phyloP scores from a whole-genome alignment of 2,888 invertebrate genomes.

The Torymus aiolomorphi region DNA sequence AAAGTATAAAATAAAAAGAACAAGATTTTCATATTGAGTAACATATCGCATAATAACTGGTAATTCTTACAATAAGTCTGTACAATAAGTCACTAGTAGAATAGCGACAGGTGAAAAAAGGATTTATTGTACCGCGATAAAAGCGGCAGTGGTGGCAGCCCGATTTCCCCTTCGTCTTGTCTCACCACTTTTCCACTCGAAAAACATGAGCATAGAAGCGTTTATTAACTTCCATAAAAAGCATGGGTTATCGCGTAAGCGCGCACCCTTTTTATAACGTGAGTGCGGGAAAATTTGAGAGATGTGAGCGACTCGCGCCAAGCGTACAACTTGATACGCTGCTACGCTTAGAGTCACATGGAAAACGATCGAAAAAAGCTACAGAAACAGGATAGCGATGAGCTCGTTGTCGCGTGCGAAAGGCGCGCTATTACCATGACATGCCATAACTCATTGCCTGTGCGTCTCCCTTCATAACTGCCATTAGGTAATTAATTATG shows the following conservation, averaged over 20 bases:
- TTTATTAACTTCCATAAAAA: slow-evolving; percentile 69
- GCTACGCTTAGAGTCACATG: too few relatives aligned
- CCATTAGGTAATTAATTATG: slow-evolving; percentile 15
- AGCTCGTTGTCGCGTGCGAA: slow-evolving; percentile 3
- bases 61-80: too few relatives aligned
- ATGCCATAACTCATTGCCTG: slow-evolving; percentile 16
- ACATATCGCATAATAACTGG: too few relatives aligned
- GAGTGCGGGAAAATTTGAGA: slow-evolving; percentile 19
- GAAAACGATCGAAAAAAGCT: too few relatives aligned
- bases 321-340: too few relatives aligned
- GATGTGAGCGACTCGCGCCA: neutral
- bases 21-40: too few relatives aligned
- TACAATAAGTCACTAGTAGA: too few relatives aligned
- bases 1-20: too few relatives aligned
- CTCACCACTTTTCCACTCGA: slow-evolving; percentile 73
- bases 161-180: slow-evolving; percentile 71
- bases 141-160: slow-evolving; percentile 47
- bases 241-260: slow-evolving; percentile 64
- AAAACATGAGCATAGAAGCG: slow-evolving; percentile 68
- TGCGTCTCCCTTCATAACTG: slow-evolving; percentile 29
- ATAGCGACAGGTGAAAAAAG: too few relatives aligned
- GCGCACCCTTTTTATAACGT: slow-evolving; percentile 57
- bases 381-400: too few relatives aligned
- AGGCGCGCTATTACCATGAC: slow-evolving; percentile 24
- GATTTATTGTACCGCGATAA: too few relatives aligned